A percentile compares a stretch with the other conserved stretches of the same genome.
Conservation (phyloP, 2,797 vertebrate species). For the Centropyge bicolor region DNA sequence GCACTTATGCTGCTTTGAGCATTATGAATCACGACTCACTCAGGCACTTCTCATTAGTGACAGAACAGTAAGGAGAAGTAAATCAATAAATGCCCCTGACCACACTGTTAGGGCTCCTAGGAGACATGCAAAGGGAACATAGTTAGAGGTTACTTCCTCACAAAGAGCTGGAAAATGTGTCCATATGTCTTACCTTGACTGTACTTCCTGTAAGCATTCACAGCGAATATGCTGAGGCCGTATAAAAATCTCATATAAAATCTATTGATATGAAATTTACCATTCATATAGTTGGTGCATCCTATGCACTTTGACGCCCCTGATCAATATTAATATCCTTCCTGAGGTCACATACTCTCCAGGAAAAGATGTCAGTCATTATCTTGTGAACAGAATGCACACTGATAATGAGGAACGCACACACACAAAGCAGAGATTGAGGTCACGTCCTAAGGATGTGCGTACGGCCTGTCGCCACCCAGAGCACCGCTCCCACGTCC, state of each 20-base stretch:
- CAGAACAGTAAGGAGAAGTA: constrained; percentile 32
- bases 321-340: constrained; percentile 34
- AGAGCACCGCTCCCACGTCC: constrained; percentile 10
- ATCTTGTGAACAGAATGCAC: constrained; percentile 17
- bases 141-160: not conserved
- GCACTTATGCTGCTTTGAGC: constrained; percentile 1
- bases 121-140: constrained; percentile 37
- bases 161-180: constrained; percentile 14
- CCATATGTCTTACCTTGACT: not conserved
- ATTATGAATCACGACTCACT: constrained; percentile 29
- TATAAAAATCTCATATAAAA: not conserved
- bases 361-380: constrained; percentile 31
- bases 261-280: not conserved
- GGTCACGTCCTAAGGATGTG: constrained; percentile 47
- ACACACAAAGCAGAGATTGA: constrained; percentile 25
- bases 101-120: constrained; percentile 30
- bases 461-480: not conserved
- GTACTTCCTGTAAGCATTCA: not conserved
- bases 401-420: constrained; percentile 20
- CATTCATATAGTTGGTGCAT: not conserved
- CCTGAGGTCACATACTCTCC: constrained; percentile 27
- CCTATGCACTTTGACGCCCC: constrained; percentile 11
- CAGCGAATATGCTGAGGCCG: not conserved
- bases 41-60: constrained; percentile 23
- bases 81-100: constrained; percentile 55